These are phyloP conservation scores for Tarsius wallacei DNA, from an alignment of 2,797 vertebrate species.

Conservation along the genomic window DNA sequence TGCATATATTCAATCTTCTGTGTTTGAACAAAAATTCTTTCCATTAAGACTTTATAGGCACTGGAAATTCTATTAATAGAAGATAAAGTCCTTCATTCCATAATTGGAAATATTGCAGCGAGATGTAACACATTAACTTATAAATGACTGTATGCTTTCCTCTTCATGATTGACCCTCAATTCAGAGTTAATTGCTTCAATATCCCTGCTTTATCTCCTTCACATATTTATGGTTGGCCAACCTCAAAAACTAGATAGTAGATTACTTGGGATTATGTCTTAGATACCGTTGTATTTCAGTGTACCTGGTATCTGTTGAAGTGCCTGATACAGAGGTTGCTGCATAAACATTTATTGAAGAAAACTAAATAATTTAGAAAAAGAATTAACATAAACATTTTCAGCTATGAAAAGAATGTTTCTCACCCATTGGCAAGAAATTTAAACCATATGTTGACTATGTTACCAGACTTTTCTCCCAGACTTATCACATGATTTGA, in stretches of 20 bases:
- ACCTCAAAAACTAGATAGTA: background rate
- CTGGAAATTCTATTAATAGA: constrained; percentile 82
- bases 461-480: background rate
- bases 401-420: background rate
- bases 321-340: background rate
- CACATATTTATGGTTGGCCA: constrained; percentile 36
- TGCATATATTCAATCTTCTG: constrained; percentile 50
- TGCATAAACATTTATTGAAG: background rate
- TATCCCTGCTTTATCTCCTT: constrained; percentile 58
- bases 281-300: background rate
- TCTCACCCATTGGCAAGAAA: background rate
- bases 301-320: background rate
- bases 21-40: constrained; percentile 72
- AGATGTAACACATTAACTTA: constrained; percentile 82
- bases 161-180: constrained; percentile 78
- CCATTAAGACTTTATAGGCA: constrained; percentile 76
- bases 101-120: constrained; percentile 84
- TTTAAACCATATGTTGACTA: constrained; percentile 45
- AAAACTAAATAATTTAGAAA: background rate
- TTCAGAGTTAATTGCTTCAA: constrained; percentile 81
- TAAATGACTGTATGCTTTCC: constrained; percentile 78
- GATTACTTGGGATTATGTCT: background rate
- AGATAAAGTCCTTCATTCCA: constrained; percentile 78
- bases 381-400: background rate
- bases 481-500: background rate